A percentile compares a stretch with the other conserved stretches of the same genome.
These are phyloP conservation scores for Zosterops lateralis DNA, from an alignment of 2,113 vertebrate species.

Conservation along the genomic window DNA sequence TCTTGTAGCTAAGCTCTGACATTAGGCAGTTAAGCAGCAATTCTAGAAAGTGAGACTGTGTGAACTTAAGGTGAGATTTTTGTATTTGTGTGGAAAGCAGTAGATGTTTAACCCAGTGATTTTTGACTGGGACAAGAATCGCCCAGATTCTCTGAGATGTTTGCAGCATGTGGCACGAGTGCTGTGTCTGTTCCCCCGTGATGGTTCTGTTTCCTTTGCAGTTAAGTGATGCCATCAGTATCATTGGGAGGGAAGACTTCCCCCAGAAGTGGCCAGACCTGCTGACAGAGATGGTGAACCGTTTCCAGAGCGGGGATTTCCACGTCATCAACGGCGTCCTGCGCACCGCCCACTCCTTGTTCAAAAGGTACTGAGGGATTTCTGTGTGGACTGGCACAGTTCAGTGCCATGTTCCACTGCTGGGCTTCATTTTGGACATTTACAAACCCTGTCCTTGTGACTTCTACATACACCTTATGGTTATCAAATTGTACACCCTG, in stretches of 20 bases:
- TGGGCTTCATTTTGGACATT: background rate
- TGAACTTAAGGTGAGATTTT: background rate
- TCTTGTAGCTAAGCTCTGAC: background rate
- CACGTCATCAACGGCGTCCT: constrained; percentile 97
- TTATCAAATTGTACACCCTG: background rate
- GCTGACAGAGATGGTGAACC: constrained; percentile 95
- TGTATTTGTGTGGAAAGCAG: background rate
- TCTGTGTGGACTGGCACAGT: rapidly evolving
- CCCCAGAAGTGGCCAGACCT: constrained; percentile 98
- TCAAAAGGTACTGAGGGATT: constrained; percentile 83
- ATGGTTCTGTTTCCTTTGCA: constrained; percentile 30
- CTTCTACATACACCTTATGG: background rate
- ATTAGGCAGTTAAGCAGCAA: background rate
- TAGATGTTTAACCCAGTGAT: background rate
- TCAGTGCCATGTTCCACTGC: background rate
- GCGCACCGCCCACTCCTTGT: constrained; percentile 94
- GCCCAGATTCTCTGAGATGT: background rate
- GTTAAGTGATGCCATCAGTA: constrained; percentile 98
- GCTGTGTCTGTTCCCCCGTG: background rate
- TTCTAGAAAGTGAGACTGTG: background rate
- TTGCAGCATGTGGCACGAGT: background rate
- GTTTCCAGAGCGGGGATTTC: constrained; percentile 96
- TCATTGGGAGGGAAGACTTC: constrained; percentile 96
- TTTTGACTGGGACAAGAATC: background rate
- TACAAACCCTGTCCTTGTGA: background rate